Evolutionary conservation across 2,888 invertebrate genomes (phyloP), one percentile per base, ranked within the genome.

Genomic region (Callyntrura sp.): DNA sequence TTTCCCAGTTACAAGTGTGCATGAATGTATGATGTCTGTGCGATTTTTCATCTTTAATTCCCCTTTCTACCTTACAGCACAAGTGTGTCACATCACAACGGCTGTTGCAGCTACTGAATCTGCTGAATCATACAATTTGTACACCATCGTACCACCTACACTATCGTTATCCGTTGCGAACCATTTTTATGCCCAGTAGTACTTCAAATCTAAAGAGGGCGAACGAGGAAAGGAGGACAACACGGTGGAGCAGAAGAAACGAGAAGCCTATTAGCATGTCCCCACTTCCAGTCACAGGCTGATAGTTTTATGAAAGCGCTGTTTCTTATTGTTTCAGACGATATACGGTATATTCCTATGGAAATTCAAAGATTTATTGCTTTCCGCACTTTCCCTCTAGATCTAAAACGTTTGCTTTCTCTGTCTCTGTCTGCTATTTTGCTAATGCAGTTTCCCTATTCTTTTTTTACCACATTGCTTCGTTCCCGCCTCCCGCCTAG

Each of bases 81-180:
- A 76, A 48, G 76, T 76, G 23, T 76, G 76, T 76, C 76, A 76
- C n/a, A n/a, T n/a, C n/a, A n/a, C n/a, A n/a, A n/a, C n/a, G n/a
- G n/a, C n/a, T n/a, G n/a, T n/a, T n/a, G n/a, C n/a, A n/a, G 17
- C 45, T 62, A 25, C 62, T 62, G 3, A 4, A 5, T 9, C n/a
- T 20, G 57, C 1, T 60, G 62, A 25, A 25, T 62, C 62, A 62
- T 62, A 62, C n/a, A n/a, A n/a, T n/a, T n/a, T n/a, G n/a, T 62
- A 25, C n/a, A 4, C 55, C 55, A 9, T n/a, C n/a, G n/a, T n/a
- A n/a, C n/a, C n/a, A n/a, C n/a, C n/a, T n/a, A n/a, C n/a, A n/a
- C 3, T n/a, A 55, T 55, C 62, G 14, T 62, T 8, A 23, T 57
- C 57, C 23, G 8, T 25, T 62, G 25, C 11, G 0, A 5, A 11